Evolutionary conservation across 2,888 invertebrate species (phyloP), one percentile per base, ranked within the genome.

Genomic region (Perithous albicinctus): DNA sequence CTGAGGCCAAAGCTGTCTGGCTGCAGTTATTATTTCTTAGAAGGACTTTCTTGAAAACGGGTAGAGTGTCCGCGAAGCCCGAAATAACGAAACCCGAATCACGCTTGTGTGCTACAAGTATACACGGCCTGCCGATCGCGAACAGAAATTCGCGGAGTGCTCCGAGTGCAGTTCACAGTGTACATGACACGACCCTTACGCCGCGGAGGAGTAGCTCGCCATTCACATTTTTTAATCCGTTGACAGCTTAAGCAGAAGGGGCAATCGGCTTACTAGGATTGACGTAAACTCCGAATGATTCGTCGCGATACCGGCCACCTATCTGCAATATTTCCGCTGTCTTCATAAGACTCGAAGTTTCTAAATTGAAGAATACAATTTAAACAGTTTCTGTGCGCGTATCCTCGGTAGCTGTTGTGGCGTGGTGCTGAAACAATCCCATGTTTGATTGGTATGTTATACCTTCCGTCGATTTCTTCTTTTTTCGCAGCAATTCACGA

Each of bases 251-350:
- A 12, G 86, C 83, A 48, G 38, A 4, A 7, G 74, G 10, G 12
- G 80, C 61, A 51, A 84, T 78, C 26, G 61, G 56, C 69, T 56
- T 20, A 2, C 59, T 78, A 5, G 85, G 83, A 1, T 74, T 81
- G 4, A 83, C 38, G 35, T 84, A 86, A 2, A 51, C 54, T 7
- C 72, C 41, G 66, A 84, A 86, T 12, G 67, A 20, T 10, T 46
- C 15, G n/a, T 48, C 43, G 10, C 51, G 32, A 43, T 54, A 83
- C 61, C 43, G 26, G 18, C 82, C 83, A 10, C 78, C 81, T 54
- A 85, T 83, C 69, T 85, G 84, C 10, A 84, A 66, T 43, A 85
- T 83, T 29, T 29, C 29, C 29, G 29, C 29, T 5, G 29, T 29
- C 5, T 5, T 29, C 5, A 5, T 5, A 5, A 29, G 29, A 29